Conservation (phyloP, 2,113 vertebrate species). For the Oostethus manadensis region DNA sequence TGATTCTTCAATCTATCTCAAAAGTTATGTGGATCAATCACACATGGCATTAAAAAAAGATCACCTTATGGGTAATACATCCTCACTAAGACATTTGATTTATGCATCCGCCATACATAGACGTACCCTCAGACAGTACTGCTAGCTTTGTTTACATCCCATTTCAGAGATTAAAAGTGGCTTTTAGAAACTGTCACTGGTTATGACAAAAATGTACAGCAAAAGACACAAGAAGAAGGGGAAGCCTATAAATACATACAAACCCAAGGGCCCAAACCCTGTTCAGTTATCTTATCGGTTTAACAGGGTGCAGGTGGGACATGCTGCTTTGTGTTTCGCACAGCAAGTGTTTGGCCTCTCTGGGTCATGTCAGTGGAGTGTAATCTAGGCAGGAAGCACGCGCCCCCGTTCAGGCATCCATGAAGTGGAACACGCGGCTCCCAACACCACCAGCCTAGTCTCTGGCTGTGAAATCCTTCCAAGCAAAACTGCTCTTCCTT, state of each 20-base stretch:
- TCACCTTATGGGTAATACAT: no score
- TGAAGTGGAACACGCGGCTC: conserved; percentile 60
- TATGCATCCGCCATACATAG: no score
- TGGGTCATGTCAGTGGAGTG: conserved; percentile 55
- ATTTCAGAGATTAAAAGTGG: no score
- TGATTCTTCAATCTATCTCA: no score
- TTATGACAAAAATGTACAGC: no score
- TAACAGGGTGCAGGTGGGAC: conserved; percentile 54
- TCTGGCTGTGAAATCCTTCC: conserved; percentile 39
- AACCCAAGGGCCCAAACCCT: conserved; percentile 34
- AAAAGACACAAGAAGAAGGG: background rate
- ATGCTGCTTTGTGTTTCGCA: conserved; percentile 50
- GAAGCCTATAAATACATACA: conserved; percentile 13
- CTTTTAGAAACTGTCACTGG: no score
- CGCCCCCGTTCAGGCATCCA: conserved; percentile 36
- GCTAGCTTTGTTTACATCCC: no score
- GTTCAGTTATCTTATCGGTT: conserved; percentile 60
- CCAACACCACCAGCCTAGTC: conserved; percentile 42
- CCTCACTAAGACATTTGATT: no score
- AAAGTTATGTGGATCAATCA: no score
- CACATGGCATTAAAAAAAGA: no score
- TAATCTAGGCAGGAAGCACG: conserved; percentile 56
- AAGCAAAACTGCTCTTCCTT: conserved; percentile 57
- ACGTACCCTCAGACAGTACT: no score
- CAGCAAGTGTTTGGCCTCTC: conserved; percentile 49